Evolutionary conservation across 2,888 invertebrate species (phyloP), one percentile per base, ranked within the genome.

Genomic region (Ichneumon xanthorius): DNA sequence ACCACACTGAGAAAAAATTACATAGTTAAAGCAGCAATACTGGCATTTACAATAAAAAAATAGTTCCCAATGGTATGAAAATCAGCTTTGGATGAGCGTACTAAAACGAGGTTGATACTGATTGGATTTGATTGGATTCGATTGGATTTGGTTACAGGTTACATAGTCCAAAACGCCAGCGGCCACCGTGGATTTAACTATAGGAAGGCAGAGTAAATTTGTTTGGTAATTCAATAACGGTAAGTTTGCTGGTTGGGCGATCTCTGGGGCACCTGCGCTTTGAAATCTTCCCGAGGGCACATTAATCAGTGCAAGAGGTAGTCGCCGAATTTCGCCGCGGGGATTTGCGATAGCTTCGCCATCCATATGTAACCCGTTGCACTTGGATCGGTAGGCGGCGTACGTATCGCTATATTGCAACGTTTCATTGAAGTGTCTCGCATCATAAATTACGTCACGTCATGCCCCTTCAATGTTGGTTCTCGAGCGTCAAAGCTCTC

Each of bases 161-260:
- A 26, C 22, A 11, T 58, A 26, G 58, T 4, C 58, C n/a, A 58
- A 26, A 58, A 4, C 4, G 58, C 58, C 58, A 58, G 22, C 9
- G 58, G 58, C 58, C 26, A 9, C 26, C 26, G 26, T 58, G 22
- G 58, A 58, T 58, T 58, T 22, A 58, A 58, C 58, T 58, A 58
- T 26, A 14, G 58, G 58, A 58, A 58, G 58, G 58, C 58, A 58
- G 58, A 22, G 58, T 58, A 26, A 58, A 58, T 58, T 58, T 58
- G 58, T 26, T 58, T 26, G 58, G 22, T 58, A 58, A 58, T 58
- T 58, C 9, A 14, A 58, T 58, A 14, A 58, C 11, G 58, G 11
- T 58, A 14, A 58, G 58, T 58, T 58, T 58, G 26, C 26, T 58
- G 58, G 58, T 58, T 26, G 26, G 58, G 26, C 1, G 58, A 26